Base-by-base conservation (phyloP, 2,888 invertebrate species). In the Drosophila kanekoi region DNA sequence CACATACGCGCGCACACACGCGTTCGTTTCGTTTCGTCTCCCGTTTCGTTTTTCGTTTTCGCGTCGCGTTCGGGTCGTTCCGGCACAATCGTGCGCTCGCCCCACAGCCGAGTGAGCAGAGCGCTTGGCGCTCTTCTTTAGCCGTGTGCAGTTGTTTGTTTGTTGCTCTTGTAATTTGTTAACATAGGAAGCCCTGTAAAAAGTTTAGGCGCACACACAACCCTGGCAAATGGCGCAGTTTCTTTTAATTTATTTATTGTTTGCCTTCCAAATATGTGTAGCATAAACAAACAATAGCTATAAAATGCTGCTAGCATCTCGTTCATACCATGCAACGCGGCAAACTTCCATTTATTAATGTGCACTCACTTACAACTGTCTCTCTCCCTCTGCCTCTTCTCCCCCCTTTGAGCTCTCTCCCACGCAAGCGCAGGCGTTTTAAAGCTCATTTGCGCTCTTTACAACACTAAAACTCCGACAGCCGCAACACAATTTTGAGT, bases 401-500 rank as follows among this genome's bases (percentile, higher is more conserved):
- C 41, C n/a, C 23, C 44, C 13, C 10, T 14, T 41, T 3, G 0
- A 10, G 14, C 14, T 4, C 41, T 43, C 53, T 47, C 63, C 56
- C 69, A 61, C 70, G 54, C 71, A 71, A 44, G 69, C 69, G 69
- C 69, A 72, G 60, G 68, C 68, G 53, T 60, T 33, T 47, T 16
- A 65, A 57, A 52, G 67, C 45, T 65, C 28, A 6, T 28, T 20
- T 20, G 18, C 58, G 35, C 67, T 67, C 66, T 57, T 56, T 51
- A 45, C 44, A 57, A 48, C 44, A 44, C 37, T 20, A 28, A 35
- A n/a, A 41, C 49, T 18, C n/a, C 47, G 85, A 78, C 83, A 82
- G 72, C 83, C 86, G 73, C 81, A 82, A 85, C 83, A 84, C 69
- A 81, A 79, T 77, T 78, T 69, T 60, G 81, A 81, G 80, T 83